phyloP scores from a whole-genome alignment of 2,113 vertebrate genomes.

The Bolborhynchus lineola region DNA sequence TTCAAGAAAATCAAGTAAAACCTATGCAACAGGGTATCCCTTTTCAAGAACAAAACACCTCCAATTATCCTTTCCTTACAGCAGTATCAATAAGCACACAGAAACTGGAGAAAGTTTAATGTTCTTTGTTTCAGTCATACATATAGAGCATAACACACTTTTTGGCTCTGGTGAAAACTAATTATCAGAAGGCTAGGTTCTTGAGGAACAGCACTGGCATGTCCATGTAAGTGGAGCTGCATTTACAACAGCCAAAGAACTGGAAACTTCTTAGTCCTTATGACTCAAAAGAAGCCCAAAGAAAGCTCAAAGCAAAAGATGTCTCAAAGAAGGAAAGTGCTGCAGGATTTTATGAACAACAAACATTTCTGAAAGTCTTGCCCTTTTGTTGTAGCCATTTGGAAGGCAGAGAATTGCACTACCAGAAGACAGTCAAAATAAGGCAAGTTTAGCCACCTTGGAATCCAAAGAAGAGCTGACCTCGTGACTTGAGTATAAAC shows the following conservation, averaged over 20 bases:
- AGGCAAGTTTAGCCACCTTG: background rate
- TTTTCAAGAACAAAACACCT: background rate
- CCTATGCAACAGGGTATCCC: background rate
- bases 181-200: background rate
- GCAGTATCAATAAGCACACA: background rate
- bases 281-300: background rate
- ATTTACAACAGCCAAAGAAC: background rate
- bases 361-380: background rate
- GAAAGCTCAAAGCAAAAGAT: background rate
- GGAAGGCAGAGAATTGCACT: background rate
- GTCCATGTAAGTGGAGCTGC: background rate
- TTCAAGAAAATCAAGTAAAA: background rate
- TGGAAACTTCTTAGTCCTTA: background rate
- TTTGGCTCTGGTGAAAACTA: background rate
- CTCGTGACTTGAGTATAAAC: background rate
- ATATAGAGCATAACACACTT: fast-evolving
- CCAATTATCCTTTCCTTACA: background rate
- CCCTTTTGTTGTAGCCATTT: background rate
- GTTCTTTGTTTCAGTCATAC: background rate
- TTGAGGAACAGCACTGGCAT: background rate
- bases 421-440: background rate
- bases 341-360: background rate
- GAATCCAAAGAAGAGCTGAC: background rate
- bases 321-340: background rate
- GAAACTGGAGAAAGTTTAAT: background rate